phyloP scores from a whole-genome alignment of 2,113 vertebrate species.

The Ciconia boyciana region DNA sequence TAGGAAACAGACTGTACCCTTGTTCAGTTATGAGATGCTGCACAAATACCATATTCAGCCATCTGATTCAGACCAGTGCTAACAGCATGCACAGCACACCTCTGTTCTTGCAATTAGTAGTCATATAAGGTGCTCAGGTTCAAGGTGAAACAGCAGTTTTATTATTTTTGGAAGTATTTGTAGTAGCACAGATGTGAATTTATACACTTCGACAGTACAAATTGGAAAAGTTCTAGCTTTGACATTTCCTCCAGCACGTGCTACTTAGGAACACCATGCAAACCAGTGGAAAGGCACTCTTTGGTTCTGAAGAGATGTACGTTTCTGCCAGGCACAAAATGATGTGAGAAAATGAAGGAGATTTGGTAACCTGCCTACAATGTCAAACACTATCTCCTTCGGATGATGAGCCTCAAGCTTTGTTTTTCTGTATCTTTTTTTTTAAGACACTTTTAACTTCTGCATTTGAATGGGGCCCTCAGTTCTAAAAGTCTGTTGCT shows the following conservation, averaged over 20 bases:
- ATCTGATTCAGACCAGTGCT: neutral
- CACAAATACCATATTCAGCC: neutral
- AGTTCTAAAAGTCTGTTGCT: neutral
- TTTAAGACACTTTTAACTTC: neutral
- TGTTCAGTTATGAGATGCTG: fast-evolving
- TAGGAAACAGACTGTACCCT: neutral
- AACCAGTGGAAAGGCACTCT: fast-evolving
- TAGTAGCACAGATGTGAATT: neutral
- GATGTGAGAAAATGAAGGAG: neutral
- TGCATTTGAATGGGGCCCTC: neutral
- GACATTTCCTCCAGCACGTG: fast-evolving
- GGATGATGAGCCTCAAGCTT: neutral
- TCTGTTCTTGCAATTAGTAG: neutral
- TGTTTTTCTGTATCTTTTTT: neutral
- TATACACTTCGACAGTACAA: neutral
- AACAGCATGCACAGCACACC: neutral
- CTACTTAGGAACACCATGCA: fast-evolving
- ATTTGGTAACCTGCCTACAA: fast-evolving
- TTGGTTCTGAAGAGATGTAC: neutral
- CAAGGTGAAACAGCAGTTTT: neutral
- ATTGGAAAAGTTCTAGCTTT: neutral
- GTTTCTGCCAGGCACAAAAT: neutral
- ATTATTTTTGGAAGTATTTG: neutral
- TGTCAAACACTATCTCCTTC: neutral
- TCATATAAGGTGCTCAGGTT: neutral